These are phyloP conservation scores for Urocyon cinereoargenteus DNA, from an alignment of 2,797 vertebrate genomes.

Conservation along the genomic window DNA sequence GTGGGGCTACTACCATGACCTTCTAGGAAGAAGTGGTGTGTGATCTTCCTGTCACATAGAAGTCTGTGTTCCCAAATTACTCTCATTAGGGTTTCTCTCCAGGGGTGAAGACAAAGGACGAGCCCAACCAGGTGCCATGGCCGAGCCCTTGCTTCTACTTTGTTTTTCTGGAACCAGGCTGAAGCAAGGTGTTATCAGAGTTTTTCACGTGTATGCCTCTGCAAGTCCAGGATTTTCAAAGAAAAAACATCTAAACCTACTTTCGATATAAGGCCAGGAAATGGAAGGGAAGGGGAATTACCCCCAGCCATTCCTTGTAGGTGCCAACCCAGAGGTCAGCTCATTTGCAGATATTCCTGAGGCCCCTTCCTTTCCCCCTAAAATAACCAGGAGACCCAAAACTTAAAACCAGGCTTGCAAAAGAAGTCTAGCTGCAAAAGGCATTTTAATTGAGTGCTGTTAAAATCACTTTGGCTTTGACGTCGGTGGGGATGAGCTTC, in stretches of 20 bases:
- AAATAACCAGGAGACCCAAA: background rate
- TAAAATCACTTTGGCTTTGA: background rate
- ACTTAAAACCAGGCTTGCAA: background rate
- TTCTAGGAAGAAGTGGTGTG: background rate
- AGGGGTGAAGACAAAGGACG: background rate
- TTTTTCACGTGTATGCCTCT: slow-evolving; percentile 43
- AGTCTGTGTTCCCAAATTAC: slow-evolving; percentile 10
- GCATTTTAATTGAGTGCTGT: background rate
- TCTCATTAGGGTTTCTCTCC: slow-evolving; percentile 47
- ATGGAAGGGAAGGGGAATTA: background rate
- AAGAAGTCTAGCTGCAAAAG: background rate
- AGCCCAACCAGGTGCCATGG: background rate
- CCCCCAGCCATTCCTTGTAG: background rate
- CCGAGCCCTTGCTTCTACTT: slow-evolving; percentile 14
- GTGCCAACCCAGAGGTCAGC: background rate
- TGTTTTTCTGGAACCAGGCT: slow-evolving; percentile 39
- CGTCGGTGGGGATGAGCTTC: background rate
- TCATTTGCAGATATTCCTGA: background rate
- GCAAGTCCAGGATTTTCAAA: slow-evolving; percentile 16
- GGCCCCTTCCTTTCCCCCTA: too few species aligned
- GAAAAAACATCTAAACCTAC: slow-evolving; percentile 7
- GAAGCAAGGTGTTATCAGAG: slow-evolving; percentile 60
- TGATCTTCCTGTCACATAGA: background rate
- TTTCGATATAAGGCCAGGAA: background rate
- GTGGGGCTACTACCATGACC: background rate